Percentiles rank a stretch among this genome's conserved stretches.
These are phyloP conservation scores for Caenorhabditis briggsae DNA, from an alignment of 1,140 invertebrate genomes.

Conservation along the genomic window DNA sequence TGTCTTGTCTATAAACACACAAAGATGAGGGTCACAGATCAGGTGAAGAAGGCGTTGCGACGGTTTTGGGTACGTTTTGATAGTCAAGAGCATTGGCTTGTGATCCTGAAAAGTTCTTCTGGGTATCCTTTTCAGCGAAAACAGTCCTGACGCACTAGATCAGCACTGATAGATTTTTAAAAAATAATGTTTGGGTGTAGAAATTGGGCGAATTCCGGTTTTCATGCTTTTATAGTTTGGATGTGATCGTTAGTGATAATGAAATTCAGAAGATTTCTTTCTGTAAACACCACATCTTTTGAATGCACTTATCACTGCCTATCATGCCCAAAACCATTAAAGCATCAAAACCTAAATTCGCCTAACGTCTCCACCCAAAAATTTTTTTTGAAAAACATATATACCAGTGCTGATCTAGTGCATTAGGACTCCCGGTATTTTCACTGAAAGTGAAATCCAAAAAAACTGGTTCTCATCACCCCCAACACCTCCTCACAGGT, in stretches of 20 bases:
- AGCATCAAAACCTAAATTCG: not conserved
- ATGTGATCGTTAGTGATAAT: no score
- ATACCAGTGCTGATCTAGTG: slow-evolving; percentile 18
- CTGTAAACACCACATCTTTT: not conserved
- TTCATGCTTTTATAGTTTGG: no score
- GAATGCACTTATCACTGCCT: not conserved
- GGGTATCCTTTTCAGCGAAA: no score
- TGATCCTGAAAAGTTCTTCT: no score
- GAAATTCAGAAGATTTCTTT: no score
- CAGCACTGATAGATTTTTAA: no score
- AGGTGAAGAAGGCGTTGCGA: not conserved
- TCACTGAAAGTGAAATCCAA: no score
- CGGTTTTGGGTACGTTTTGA: not conserved
- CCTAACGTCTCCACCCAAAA: not conserved
- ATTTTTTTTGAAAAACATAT: not conserved
- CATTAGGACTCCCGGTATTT: slow-evolving; percentile 16
- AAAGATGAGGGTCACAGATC: not conserved
- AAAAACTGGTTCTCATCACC: not conserved
- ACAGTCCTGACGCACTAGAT: no score
- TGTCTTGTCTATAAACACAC: not conserved
- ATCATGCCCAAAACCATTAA: not conserved
- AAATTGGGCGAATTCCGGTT: no score
- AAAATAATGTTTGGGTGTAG: no score
- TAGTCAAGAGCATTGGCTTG: no score
- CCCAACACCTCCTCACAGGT: not conserved